Evolutionary conservation across 2,888 invertebrate species (phyloP).

Genomic region (Zootermopsis nevadensis): DNA sequence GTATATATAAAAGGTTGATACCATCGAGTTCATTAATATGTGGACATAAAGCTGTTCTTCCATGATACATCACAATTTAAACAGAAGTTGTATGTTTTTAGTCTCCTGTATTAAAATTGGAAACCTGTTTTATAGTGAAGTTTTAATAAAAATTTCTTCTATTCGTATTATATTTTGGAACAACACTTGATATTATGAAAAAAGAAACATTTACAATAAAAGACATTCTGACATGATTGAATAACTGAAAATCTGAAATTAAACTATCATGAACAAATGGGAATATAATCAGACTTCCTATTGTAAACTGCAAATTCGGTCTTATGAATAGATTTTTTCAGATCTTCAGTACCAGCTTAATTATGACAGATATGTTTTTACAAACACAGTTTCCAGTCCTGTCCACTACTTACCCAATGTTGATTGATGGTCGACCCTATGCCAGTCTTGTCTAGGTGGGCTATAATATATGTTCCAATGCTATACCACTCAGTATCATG

Average conservation of each 20-base stretch:
- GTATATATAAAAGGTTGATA: too few relatives aligned
- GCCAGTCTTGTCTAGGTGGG: conserved; percentile 35
- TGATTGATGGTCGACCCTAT: background rate
- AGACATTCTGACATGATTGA: conserved; percentile 25
- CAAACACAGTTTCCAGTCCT: conserved; percentile 9
- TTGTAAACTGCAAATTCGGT: background rate
- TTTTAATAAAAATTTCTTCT: too few relatives aligned
- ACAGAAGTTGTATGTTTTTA: too few relatives aligned
- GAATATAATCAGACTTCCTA: too few relatives aligned
- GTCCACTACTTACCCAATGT: conserved; percentile 28
- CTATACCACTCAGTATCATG: conserved; percentile 29
- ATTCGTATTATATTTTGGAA: background rate
- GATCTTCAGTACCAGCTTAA: background rate
- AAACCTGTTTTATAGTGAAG: too few relatives aligned
- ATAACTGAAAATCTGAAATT: conserved; percentile 7
- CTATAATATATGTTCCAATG: conserved; percentile 35
- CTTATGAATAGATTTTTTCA: background rate
- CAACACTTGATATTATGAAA: background rate
- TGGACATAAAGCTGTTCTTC: too few relatives aligned
- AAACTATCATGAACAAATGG: background rate
- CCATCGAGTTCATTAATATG: too few relatives aligned
- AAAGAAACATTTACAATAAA: background rate
- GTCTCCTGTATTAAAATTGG: too few relatives aligned
- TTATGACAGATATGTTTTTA: background rate
- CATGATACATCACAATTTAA: too few relatives aligned